Conservation (phyloP, 2,797 vertebrate genomes). For the Acridotheres tristis region DNA sequence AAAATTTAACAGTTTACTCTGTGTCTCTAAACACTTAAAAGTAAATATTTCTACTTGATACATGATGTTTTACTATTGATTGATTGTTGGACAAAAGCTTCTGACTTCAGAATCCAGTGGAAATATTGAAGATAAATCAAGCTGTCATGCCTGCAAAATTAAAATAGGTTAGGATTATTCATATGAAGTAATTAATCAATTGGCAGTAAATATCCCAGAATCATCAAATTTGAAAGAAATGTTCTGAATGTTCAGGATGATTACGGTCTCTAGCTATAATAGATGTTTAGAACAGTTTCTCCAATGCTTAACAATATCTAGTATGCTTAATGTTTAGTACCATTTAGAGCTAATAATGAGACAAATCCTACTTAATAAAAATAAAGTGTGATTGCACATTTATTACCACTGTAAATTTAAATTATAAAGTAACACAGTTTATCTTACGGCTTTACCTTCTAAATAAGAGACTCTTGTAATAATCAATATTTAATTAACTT, state of each 20-base stretch:
- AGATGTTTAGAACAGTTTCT: neutral
- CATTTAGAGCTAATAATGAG: slow-evolving; percentile 22
- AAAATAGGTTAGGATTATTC: neutral
- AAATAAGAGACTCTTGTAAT: slow-evolving; percentile 62
- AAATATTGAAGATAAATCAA: neutral
- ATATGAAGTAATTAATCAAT: neutral
- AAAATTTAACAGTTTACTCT: neutral
- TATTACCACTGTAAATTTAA: slow-evolving; percentile 67
- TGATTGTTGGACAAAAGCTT: neutral
- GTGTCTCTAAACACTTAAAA: neutral
- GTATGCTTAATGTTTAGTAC: slow-evolving; percentile 41
- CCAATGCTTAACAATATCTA: slow-evolving; percentile 9
- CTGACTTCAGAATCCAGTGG: neutral
- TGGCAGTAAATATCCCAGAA: neutral
- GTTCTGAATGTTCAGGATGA: neutral
- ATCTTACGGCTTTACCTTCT: slow-evolving; percentile 39
- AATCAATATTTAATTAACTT: slow-evolving; percentile 76
- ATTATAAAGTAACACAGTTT: slow-evolving; percentile 57
- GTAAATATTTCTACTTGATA: neutral
- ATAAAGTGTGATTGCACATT: slow-evolving; percentile 61
- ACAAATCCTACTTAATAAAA: slow-evolving; percentile 60
- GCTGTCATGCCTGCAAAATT: neutral
- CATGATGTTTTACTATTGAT: neutral
- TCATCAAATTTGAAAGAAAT: neutral
- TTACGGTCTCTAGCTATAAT: neutral